Conservation (phyloP, 2,797 vertebrate species). For the Scolopax bukidnonensis region DNA sequence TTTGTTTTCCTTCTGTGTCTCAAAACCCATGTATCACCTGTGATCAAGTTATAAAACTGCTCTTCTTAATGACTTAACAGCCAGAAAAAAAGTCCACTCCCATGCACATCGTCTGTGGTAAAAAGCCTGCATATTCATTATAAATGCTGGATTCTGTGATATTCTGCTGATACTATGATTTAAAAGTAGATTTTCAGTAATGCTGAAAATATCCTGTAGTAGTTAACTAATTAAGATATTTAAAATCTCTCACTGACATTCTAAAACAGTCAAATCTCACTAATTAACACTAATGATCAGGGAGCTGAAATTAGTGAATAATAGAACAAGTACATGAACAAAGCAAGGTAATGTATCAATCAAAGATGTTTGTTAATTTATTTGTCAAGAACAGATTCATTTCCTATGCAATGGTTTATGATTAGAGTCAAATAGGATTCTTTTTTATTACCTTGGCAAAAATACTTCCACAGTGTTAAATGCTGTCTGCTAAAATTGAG, state of each 20-base stretch:
- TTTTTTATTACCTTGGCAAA: neutral
- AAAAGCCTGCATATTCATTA: neutral
- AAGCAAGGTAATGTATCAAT: neutral
- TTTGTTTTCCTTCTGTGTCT: neutral
- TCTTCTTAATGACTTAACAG: constrained; percentile 15
- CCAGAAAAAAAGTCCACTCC: neutral
- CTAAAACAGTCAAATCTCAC: neutral
- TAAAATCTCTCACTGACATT: neutral
- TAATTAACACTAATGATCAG: neutral
- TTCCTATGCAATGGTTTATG: neutral
- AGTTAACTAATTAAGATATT: neutral
- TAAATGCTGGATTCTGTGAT: neutral
- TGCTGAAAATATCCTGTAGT: neutral
- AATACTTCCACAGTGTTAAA: neutral
- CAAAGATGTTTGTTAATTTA: neutral
- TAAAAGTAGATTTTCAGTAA: neutral
- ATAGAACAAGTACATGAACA: neutral
- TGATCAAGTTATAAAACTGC: neutral
- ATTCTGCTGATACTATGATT: neutral
- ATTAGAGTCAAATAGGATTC: neutral
- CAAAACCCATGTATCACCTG: neutral
- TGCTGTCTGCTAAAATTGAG: neutral
- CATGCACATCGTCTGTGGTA: neutral
- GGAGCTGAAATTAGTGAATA: neutral
- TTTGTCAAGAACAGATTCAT: neutral